These are phyloP conservation scores for Leptura quadrifasciata DNA, from an alignment of 2,888 invertebrate species.

Conservation along the genomic window DNA sequence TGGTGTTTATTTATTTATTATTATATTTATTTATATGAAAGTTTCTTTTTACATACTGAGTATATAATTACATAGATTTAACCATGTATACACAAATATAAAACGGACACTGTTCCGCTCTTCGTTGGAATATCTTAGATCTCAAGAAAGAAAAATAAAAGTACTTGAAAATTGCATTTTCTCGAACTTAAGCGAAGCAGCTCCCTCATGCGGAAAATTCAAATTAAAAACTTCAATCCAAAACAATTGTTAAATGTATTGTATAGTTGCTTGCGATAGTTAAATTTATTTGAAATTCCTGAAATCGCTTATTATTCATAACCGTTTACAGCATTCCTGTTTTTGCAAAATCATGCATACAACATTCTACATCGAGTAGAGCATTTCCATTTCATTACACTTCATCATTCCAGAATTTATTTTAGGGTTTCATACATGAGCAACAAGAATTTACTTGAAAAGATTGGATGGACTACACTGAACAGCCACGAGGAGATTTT, in stretches of 20 bases:
- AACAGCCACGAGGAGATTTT: constrained; percentile 52
- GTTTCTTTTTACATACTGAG: too few species aligned
- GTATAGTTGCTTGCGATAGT: not conserved
- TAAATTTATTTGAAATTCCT: constrained; percentile 35
- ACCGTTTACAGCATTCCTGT: constrained; percentile 38
- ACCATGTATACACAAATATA: not conserved
- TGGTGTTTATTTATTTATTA: too few species aligned
- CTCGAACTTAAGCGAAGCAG: not conserved
- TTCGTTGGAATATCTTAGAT: not conserved
- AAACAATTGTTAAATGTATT: not conserved
- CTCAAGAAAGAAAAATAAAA: not conserved
- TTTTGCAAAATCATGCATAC: constrained; percentile 52
- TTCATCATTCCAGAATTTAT: constrained; percentile 54
- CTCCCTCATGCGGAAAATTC: not conserved
- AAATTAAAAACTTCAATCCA: constrained; percentile 10
- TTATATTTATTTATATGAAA: too few species aligned
- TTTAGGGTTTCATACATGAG: constrained; percentile 49
- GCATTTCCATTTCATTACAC: constrained; percentile 57
- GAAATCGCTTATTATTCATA: constrained; percentile 47
- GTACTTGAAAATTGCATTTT: not conserved
- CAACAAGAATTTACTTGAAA: constrained; percentile 57
- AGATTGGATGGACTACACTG: constrained; percentile 49
- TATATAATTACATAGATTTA: too few species aligned
- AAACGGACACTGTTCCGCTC: too few species aligned
- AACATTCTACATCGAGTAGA: constrained; percentile 40